phyloP scores from a whole-genome alignment of 2,797 vertebrate species.

The Simalia tracyae region DNA sequence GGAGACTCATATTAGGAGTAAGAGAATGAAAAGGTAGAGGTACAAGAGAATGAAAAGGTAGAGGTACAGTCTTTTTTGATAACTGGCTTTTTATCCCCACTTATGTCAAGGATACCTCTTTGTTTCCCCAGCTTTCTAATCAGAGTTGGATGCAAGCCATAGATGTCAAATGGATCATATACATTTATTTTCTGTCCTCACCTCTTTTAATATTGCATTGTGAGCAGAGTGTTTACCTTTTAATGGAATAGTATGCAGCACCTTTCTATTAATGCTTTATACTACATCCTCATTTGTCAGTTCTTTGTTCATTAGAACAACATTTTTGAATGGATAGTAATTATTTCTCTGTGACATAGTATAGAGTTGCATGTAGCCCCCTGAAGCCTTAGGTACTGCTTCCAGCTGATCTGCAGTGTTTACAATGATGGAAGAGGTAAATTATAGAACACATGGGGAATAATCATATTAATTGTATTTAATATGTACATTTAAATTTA shows the following conservation, averaged over 20 bases:
- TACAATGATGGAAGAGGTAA: background rate
- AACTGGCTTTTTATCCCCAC: background rate
- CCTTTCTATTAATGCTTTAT: background rate
- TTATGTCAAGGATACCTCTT: slow-evolving; percentile 19
- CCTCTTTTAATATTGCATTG: background rate
- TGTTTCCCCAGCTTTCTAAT: slow-evolving; percentile 42
- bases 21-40: background rate
- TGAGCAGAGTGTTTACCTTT: background rate
- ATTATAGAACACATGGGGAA: background rate
- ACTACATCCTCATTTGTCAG: background rate
- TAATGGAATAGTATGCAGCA: background rate
- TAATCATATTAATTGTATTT: background rate
- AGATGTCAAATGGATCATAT: background rate
- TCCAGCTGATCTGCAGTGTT: background rate
- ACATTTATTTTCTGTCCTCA: background rate
- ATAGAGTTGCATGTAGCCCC: background rate
- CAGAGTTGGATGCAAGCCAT: background rate
- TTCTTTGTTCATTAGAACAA: background rate
- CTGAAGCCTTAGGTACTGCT: background rate
- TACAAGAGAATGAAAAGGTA: background rate
- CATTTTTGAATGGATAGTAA: background rate
- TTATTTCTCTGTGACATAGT: background rate
- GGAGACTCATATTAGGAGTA: background rate
- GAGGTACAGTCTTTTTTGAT: background rate
- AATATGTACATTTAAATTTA: background rate